Evolutionary conservation across 2,113 vertebrate genomes (phyloP), one percentile per base, ranked within the genome.

Genomic region (Forbesichthys agassizii): DNA sequence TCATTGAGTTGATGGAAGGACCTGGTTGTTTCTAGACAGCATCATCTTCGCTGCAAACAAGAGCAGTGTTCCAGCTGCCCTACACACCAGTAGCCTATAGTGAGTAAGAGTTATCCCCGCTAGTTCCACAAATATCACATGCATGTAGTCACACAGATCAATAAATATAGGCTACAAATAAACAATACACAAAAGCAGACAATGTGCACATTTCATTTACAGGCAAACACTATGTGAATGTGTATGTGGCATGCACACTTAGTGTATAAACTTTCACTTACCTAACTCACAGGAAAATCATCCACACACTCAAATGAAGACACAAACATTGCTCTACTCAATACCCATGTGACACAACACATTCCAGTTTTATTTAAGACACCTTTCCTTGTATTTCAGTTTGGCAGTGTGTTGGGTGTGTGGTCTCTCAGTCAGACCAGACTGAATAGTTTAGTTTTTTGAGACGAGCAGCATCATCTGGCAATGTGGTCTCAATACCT

Each of bases 1-100:
- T 93, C 92, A 92, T 84, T 53, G 82, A 90, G 82, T 85, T 90
- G 90, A 92, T 91, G 84, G 84, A 75, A 88, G 88, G 88, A 87
- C 82, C 75, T 75, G 91, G 91, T 91, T 91, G 90, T 89, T 89
- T 90, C 84, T 83, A 84, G 84, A 86, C 83, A 69, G 71, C 78
- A 77, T 83, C 80, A 83, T 84, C 79, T 80, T 77, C 47, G 63
- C 83, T 75, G 80, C 86, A 86, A 89, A 90, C 88, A 90, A 88
- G 77, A 70, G 20, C 63, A 86, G 83, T 84, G 81, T 85, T 88
- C 84, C 79, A 54, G 78, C 73, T 82, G 69, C 83, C 75, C 83
- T 83, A 69, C 76, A 82, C 81, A 81, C 83, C 74, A 82, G 84
- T 87, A 90, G 12, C 48, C 8, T 12, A 52, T 14, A 52, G 9